Base-by-base conservation (phyloP, 2,113 vertebrate species). In the Deroptyus accipitrinus region DNA sequence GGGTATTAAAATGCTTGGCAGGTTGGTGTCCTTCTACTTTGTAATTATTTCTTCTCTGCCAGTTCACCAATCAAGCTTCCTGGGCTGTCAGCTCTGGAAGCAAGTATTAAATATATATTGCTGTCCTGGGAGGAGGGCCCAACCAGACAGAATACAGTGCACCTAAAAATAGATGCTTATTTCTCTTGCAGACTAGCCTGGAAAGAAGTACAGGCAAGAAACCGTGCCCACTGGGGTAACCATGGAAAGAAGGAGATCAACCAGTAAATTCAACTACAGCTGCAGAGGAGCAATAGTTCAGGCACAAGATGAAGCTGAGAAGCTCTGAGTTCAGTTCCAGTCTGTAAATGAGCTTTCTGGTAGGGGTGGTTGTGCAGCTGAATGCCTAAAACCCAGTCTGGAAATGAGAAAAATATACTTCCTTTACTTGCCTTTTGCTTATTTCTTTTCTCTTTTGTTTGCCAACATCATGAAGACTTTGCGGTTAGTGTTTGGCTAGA, bases 81-180 rank as follows among this genome's bases (percentile, higher is more conserved):
- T 57, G 33, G 27, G 51, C 76, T 96, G 93, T 76, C 90, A 95
- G 74, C 83, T 76, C 69, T 88, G 81, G 67, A 94, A 92, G 92
- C 57, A 59, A 89, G 64, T 69, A 86, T 96, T 91, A 94, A 92
- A 89, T 91, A 87, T 82, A 84, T 76, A 89, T 85, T 88, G 67
- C 62, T 92, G 62, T 54, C 73, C 69, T 54, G 81, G 86, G 89
- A 94, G 74, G 52, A 30, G 57, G 94, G 88, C 86, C 86, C 92
- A 87, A 76, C 31, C 46, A 61, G 72, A 4, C 78, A 52, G 86
- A 92, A 86, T 78, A 87, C 83, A 93, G 68, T 24, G 37, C 66
- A 77, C 81, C 90, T 93, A 93, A 96, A 95, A 96, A 96, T 95
- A 96, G 82, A 91, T 4, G 41, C 83, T 90, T 61, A 52, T 92